phyloP scores from a whole-genome alignment of 64 coral and sea anemone genomes.

The Hydrozoanthus tunicans region DNA sequence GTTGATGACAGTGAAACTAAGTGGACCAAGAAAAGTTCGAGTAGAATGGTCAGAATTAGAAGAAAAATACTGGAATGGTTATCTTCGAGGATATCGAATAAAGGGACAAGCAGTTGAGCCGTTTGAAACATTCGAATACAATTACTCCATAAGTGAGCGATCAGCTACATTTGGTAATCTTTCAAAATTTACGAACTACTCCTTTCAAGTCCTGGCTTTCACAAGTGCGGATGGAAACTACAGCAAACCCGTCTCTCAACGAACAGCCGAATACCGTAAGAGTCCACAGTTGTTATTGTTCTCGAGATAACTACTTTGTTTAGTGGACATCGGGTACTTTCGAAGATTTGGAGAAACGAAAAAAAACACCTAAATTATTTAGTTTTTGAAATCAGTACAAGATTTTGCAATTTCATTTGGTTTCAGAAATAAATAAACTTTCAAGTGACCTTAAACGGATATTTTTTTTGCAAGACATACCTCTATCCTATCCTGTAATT shows the following conservation, averaged over 20 bases:
- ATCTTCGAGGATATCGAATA: conserved; percentile 6
- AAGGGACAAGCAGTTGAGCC: not conserved
- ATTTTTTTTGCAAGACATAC: no score
- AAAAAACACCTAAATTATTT: no score
- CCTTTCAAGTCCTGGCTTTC: conserved; percentile 10
- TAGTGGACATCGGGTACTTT: no score
- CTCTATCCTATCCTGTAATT: no score
- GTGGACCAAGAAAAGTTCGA: not conserved
- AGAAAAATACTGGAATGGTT: conserved; percentile 8
- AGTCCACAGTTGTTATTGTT: no score
- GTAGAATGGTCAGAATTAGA: not conserved
- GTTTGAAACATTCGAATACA: no score
- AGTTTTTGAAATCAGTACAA: no score
- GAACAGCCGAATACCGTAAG: not conserved
- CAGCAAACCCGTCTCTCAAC: not conserved
- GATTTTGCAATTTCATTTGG: no score
- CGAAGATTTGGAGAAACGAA: no score
- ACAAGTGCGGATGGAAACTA: not conserved
- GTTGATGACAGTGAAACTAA: not conserved
- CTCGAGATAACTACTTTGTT: no score
- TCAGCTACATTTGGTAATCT: not conserved
- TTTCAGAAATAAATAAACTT: no score
- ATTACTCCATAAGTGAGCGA: not conserved
- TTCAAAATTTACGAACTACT: not conserved
- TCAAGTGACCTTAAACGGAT: no score